Percentiles rank a stretch among this genome's conserved stretches.
These are phyloP conservation scores for Hycleus cichorii DNA, from an alignment of 1,140 invertebrate species.

Conservation along the genomic window DNA sequence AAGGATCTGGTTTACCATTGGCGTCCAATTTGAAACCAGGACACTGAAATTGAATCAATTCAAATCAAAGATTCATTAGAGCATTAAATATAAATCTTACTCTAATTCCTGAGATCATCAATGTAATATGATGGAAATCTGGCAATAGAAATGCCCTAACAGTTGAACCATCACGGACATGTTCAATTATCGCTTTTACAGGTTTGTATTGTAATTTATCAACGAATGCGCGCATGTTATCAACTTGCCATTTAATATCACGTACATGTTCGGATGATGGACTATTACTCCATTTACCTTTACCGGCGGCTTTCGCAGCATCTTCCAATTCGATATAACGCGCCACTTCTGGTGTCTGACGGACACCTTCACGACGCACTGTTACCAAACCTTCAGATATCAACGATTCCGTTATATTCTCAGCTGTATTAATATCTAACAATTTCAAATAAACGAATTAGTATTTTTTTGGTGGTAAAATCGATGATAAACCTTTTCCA, in stretches of 20 bases:
- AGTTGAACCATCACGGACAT: slow-evolving; percentile 94
- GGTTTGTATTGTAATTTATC: slow-evolving; percentile 74
- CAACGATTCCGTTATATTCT: slow-evolving; percentile 82
- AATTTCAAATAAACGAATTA: slow-evolving; percentile 5
- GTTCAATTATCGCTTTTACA: slow-evolving; percentile 83
- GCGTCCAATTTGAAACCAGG: slow-evolving; percentile 65
- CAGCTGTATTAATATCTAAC: slow-evolving; percentile 59
- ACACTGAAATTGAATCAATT: slow-evolving; percentile 44
- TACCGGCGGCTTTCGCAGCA: slow-evolving; percentile 73
- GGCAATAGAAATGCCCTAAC: slow-evolving; percentile 83
- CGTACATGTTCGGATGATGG: slow-evolving; percentile 59
- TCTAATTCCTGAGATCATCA: slow-evolving; percentile 91
- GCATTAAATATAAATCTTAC: slow-evolving; percentile 42
- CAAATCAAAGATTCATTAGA: slow-evolving; percentile 6
- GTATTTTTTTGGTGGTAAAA: not conserved
- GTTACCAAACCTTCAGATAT: slow-evolving; percentile 82
- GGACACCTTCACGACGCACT: slow-evolving; percentile 69
- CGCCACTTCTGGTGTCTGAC: slow-evolving; percentile 56
- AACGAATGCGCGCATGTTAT: slow-evolving; percentile 74
- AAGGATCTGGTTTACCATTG: slow-evolving; percentile 58
- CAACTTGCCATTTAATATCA: slow-evolving; percentile 80
- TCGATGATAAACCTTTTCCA: slow-evolving; percentile 56
- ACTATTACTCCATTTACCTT: slow-evolving; percentile 71
- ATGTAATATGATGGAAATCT: slow-evolving; percentile 78
- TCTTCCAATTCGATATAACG: slow-evolving; percentile 84